Evolutionary conservation across 2,113 vertebrate genomes (phyloP).

Genomic region (Xenus cinereus): DNA sequence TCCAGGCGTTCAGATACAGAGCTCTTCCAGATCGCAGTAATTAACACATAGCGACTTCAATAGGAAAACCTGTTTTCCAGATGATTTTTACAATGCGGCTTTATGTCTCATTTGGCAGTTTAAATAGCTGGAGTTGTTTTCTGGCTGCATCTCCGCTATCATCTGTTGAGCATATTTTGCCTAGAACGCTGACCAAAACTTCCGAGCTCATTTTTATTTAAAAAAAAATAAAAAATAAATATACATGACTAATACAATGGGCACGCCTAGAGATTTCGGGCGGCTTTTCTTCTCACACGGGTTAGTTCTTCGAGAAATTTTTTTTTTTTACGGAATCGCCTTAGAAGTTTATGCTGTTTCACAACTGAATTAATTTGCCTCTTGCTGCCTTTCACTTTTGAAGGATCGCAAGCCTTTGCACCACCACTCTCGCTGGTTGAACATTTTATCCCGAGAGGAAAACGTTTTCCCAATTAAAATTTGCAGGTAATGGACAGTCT

Average conservation of each 20-base stretch:
- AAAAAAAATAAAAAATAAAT: too few species aligned
- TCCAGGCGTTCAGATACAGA: slow-evolving; percentile 78
- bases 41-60: slow-evolving; percentile 84
- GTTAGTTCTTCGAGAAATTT: background rate
- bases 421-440: background rate
- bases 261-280: background rate
- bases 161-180: slow-evolving; percentile 84
- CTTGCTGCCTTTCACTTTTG: background rate
- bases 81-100: slow-evolving; percentile 87
- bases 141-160: slow-evolving; percentile 79
- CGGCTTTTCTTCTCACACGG: background rate
- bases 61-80: slow-evolving; percentile 86
- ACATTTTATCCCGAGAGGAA: background rate
- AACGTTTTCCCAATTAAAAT: background rate
- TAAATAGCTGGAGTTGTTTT: slow-evolving; percentile 81
- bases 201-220: background rate
- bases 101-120: slow-evolving; percentile 87
- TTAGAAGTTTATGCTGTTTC: background rate
- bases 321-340: background rate
- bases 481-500: background rate
- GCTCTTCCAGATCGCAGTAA: slow-evolving; percentile 84
- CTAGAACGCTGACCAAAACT: slow-evolving; percentile 71
- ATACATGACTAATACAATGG: background rate
- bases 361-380: background rate
- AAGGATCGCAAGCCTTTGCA: background rate